These are phyloP conservation scores for Diogma glabrata DNA, from an alignment of 2,888 invertebrate species.

Conservation along the genomic window DNA sequence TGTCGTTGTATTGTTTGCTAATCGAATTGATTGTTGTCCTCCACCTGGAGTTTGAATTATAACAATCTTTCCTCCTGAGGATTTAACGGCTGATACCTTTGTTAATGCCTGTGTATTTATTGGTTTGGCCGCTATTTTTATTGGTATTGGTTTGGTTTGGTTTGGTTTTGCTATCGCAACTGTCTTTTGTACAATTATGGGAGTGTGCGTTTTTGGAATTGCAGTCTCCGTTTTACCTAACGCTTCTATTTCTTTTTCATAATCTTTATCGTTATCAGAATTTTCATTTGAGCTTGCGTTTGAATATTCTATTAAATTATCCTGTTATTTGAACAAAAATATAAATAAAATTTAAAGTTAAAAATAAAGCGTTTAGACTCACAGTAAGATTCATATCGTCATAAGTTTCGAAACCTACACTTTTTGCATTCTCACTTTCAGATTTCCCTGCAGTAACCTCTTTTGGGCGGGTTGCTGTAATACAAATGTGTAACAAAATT, in stretches of 20 bases:
- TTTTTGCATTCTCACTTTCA: too few relatives aligned
- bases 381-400: too few relatives aligned
- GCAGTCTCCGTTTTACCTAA: background rate
- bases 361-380: too few relatives aligned
- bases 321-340: background rate
- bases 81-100: background rate
- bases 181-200: background rate
- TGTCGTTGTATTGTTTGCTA: slow-evolving; percentile 9
- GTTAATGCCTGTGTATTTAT: background rate
- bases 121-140: too few relatives aligned
- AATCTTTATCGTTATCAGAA: slow-evolving; percentile 4
- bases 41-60: slow-evolving; percentile 36
- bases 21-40: slow-evolving; percentile 16
- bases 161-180: background rate
- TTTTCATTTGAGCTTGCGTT: background rate
- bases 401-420: too few relatives aligned
- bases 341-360: background rate
- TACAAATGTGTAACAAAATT: too few relatives aligned
- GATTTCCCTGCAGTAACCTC: too few relatives aligned
- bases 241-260: background rate
- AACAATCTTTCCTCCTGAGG: slow-evolving; percentile 38
- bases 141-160: too few relatives aligned
- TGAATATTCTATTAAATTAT: slow-evolving; percentile 7
- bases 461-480: too few relatives aligned
- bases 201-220: background rate